Conservation (phyloP, 2,113 vertebrate genomes). For the Heterotis niloticus region DNA sequence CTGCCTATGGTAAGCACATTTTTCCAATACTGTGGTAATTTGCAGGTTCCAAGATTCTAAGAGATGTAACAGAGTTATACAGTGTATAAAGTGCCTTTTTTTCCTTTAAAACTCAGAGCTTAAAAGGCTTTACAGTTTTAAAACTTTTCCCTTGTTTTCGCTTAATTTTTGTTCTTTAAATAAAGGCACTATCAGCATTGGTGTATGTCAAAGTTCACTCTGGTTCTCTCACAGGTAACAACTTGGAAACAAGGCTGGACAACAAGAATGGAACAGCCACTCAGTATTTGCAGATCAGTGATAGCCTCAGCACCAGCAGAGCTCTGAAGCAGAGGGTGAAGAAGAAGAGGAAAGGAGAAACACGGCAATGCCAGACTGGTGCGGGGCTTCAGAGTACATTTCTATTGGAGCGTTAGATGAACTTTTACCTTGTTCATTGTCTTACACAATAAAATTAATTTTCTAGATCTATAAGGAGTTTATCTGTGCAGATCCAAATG, state of each 20-base stretch:
- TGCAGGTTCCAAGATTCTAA: background rate
- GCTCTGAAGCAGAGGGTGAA: slow-evolving; percentile 75
- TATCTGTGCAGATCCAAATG: background rate
- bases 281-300: slow-evolving; percentile 80
- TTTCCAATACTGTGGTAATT: background rate
- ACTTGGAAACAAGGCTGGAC: slow-evolving; percentile 74
- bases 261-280: slow-evolving; percentile 76
- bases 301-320: slow-evolving; percentile 71
- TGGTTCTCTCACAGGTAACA: slow-evolving; percentile 63
- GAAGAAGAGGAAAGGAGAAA: slow-evolving; percentile 78
- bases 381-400: slow-evolving; percentile 51
- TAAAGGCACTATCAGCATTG: background rate
- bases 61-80: background rate
- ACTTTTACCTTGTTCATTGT: too few species aligned
- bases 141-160: background rate
- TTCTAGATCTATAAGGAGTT: background rate
- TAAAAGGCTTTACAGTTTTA: background rate
- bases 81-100: background rate
- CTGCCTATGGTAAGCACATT: slow-evolving; percentile 66
- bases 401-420: background rate
- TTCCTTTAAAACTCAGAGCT: background rate
- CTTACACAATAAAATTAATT: too few species aligned
- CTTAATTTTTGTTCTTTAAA: background rate
- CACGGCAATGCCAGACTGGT: slow-evolving; percentile 84
- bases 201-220: background rate